Percentiles rank a stretch among this genome's conserved stretches.
Evolutionary conservation across 2,888 invertebrate genomes (phyloP).

Genomic region (Cephus nigrinus): DNA sequence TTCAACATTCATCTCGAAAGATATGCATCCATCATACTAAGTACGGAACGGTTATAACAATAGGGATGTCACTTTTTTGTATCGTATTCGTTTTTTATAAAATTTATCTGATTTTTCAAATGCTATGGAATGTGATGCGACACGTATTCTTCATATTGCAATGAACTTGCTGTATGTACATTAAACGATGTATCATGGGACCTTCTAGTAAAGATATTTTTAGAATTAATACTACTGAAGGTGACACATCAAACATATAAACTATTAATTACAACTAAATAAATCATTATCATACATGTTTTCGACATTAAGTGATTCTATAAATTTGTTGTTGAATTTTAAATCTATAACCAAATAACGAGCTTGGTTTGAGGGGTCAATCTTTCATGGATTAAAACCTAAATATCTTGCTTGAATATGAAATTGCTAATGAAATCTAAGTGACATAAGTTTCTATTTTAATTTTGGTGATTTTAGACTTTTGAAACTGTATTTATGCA

Average conservation of each 20-base stretch:
- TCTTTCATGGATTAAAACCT: no score
- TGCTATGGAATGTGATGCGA: not conserved
- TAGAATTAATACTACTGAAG: not conserved
- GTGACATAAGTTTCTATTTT: no score
- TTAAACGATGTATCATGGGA: no score
- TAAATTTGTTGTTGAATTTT: not conserved
- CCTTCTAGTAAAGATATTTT: not conserved
- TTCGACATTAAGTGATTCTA: not conserved
- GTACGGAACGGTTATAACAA: not conserved
- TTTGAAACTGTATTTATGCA: not conserved
- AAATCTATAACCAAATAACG: no score
- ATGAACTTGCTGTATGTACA: not conserved
- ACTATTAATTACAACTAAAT: not conserved
- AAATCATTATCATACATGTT: not conserved
- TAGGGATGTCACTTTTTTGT: no score
- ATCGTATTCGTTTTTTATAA: not conserved
- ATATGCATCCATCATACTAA: conserved; percentile 41
- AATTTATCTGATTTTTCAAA: not conserved
- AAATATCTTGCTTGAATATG: no score
- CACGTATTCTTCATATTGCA: not conserved
- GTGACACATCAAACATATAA: not conserved
- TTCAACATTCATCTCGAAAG: conserved; percentile 39
- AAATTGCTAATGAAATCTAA: no score
- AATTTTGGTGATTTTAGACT: no score
- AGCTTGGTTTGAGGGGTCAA: no score